A percentile compares a stretch with the other conserved stretches of the same genome.
These are phyloP conservation scores for Sogatella furcifera DNA, from an alignment of 1,140 invertebrate genomes.

Conservation along the genomic window DNA sequence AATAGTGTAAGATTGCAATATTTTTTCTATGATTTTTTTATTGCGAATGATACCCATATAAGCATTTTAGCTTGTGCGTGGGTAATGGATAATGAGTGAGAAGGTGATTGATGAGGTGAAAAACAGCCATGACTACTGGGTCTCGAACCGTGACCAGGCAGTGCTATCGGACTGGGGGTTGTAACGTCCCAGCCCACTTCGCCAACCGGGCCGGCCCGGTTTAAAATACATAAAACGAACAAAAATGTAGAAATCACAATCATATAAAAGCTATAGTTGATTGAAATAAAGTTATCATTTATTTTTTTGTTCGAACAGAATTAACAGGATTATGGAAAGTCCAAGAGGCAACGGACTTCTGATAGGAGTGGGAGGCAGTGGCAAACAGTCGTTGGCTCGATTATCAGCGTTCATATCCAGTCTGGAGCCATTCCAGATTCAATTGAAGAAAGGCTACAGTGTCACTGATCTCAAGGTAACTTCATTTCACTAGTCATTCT, in stretches of 20 bases:
- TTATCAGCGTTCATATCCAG: constrained; percentile 80
- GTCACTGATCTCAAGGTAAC: constrained; percentile 63
- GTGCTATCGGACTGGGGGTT: neutral
- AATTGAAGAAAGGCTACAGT: constrained; percentile 78
- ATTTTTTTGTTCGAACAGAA: constrained; percentile 41
- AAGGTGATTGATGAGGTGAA: neutral
- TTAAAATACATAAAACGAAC: too few species aligned
- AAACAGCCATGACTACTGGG: neutral
- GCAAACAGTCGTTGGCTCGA: constrained; percentile 83
- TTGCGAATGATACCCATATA: too few species aligned
- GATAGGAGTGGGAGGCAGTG: constrained; percentile 88
- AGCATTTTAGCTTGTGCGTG: too few species aligned
- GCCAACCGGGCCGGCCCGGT: too few species aligned
- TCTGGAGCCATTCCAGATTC: constrained; percentile 85
- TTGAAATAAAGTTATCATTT: neutral
- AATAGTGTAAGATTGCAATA: too few species aligned
- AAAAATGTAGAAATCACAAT: neutral
- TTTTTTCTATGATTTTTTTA: too few species aligned
- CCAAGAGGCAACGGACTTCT: constrained; percentile 85
- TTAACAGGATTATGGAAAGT: constrained; percentile 84
- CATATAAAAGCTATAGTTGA: neutral
- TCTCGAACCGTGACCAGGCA: neutral
- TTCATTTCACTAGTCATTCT: too few species aligned
- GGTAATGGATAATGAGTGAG: too few species aligned
- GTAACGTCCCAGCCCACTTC: too few species aligned